Evolutionary conservation across 2,797 vertebrate species (phyloP).

Genomic region (Valencia hispanica): DNA sequence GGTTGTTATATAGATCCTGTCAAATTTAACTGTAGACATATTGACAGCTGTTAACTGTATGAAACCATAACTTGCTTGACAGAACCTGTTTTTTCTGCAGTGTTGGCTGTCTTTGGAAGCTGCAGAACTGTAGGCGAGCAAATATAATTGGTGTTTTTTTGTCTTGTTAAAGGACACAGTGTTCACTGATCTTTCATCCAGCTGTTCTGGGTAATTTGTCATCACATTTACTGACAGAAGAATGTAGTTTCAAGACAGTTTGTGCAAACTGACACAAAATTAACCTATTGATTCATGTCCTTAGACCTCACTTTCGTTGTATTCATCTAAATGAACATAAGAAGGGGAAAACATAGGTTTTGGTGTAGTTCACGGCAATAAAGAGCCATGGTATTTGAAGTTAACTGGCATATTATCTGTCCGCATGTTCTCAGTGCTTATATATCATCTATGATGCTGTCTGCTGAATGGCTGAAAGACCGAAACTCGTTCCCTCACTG

Average conservation of each 20-base stretch:
- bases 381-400: background rate
- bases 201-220: constrained; percentile 12
- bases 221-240: background rate
- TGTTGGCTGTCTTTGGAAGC: background rate
- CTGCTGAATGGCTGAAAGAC: background rate
- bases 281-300: constrained; percentile 2
- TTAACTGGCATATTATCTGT: background rate
- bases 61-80: constrained; percentile 7
- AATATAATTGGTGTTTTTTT: background rate
- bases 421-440: background rate
- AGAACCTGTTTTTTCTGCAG: background rate
- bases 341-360: background rate
- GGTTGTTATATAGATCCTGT: background rate
- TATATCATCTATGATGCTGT: background rate
- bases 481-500: background rate
- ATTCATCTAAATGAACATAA: background rate
- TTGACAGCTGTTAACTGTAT: background rate
- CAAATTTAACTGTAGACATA: constrained; percentile 2
- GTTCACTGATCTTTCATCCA: background rate
- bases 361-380: background rate
- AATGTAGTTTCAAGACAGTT: background rate
- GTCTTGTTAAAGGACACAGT: constrained; percentile 5
- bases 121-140: background rate
- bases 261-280: background rate
- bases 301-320: background rate